phyloP scores from a whole-genome alignment of 2,888 invertebrate species.

The Torymus auratus region DNA sequence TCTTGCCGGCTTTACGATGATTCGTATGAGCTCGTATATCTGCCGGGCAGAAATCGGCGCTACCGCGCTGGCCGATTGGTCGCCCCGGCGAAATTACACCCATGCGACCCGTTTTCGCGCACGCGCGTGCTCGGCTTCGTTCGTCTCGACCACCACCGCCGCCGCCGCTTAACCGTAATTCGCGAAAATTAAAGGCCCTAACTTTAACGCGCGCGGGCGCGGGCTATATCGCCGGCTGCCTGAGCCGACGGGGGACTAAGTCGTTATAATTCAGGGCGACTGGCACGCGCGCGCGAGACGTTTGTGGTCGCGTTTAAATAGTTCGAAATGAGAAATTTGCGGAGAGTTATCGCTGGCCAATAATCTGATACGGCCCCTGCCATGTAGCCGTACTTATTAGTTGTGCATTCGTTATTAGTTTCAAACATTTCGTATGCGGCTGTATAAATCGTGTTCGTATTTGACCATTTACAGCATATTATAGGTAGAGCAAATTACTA shows the following conservation, averaged over 20 bases:
- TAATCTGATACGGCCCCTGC: not conserved
- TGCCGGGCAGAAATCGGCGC: not conserved
- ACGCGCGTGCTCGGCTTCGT: not conserved
- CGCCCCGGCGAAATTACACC: slow-evolving; percentile 4
- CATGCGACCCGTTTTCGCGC: slow-evolving; percentile 22
- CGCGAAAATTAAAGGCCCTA: slow-evolving; percentile 51
- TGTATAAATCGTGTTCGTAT: no score
- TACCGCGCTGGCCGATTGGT: not conserved
- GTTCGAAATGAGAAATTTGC: slow-evolving; percentile 41
- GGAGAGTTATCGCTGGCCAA: slow-evolving; percentile 34
- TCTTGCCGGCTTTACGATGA: slow-evolving; percentile 57
- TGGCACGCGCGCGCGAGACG: slow-evolving; percentile 5
- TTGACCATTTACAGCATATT: no score
- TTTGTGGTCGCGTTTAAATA: slow-evolving; percentile 35
- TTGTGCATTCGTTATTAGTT: not conserved
- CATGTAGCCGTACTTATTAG: no score
- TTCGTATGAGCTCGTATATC: slow-evolving; percentile 54
- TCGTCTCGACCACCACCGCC: not conserved
- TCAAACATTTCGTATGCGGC: not conserved
- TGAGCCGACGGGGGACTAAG: slow-evolving; percentile 20
- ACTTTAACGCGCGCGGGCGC: slow-evolving; percentile 31
- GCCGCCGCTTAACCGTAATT: slow-evolving; percentile 25
- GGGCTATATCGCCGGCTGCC: not conserved
- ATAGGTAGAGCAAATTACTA: no score
- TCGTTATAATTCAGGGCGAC: slow-evolving; percentile 37